Conservation (phyloP, 2,113 vertebrate genomes). For the Nymphicus hollandicus region DNA sequence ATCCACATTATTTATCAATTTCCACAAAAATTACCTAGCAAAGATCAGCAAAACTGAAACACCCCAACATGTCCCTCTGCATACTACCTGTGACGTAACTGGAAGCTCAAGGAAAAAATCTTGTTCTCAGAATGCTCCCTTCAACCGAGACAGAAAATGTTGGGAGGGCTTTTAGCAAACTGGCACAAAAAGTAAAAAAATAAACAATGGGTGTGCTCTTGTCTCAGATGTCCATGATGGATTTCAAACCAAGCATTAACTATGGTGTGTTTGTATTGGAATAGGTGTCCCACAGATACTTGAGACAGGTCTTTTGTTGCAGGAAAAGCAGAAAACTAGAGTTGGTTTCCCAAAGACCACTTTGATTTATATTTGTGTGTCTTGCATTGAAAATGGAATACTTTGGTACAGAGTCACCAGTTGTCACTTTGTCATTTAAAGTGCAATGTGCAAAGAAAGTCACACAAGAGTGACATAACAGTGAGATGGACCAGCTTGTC, state of each 20-base stretch:
- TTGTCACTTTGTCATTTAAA: neutral
- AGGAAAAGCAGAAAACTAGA: neutral
- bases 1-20: neutral
- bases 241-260: conserved; percentile 13
- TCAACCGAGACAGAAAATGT: neutral
- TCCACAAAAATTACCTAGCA: neutral
- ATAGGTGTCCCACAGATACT: neutral
- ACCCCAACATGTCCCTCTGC: neutral
- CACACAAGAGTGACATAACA: neutral
- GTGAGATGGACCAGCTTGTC: neutral
- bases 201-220: neutral
- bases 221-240: neutral
- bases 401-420: neutral
- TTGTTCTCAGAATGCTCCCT: neutral
- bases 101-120: neutral
- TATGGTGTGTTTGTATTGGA: neutral
- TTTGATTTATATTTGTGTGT: neutral
- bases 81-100: neutral
- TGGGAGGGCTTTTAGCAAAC: neutral
- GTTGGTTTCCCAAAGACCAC: neutral
- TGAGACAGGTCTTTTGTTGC: neutral
- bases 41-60: neutral
- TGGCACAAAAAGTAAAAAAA: neutral
- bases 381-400: neutral
- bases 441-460: neutral